Evolutionary conservation across 2,888 invertebrate species (phyloP).

Genomic region (Thereva unica): DNA sequence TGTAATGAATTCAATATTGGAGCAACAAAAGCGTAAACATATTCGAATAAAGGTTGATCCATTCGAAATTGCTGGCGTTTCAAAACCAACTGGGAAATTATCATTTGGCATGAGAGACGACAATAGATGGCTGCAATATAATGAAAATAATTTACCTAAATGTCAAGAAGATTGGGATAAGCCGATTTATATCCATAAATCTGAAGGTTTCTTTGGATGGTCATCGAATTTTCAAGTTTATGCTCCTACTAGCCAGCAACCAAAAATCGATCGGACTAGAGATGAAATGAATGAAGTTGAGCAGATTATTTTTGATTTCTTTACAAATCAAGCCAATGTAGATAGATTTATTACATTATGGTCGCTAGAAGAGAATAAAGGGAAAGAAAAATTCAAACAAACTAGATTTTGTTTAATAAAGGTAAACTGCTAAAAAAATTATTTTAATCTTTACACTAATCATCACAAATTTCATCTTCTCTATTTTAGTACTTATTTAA

Average conservation of each 20-base stretch:
- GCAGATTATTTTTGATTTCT: conserved; percentile 68
- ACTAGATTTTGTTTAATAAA: conserved; percentile 73
- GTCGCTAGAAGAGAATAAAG: conserved; percentile 84
- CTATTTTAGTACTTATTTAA: conserved; percentile 68
- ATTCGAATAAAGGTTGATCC: conserved; percentile 66
- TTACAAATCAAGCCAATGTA: conserved; percentile 68
- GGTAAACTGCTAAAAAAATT: conserved; percentile 57
- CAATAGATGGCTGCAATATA: conserved; percentile 76
- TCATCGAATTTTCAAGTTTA: conserved; percentile 64
- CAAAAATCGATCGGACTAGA: conserved; percentile 60
- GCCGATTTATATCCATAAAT: conserved; percentile 69
- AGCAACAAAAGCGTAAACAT: conserved; percentile 73
- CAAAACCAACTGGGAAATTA: conserved; percentile 49
- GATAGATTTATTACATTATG: conserved; percentile 72
- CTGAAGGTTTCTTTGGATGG: conserved; percentile 61
- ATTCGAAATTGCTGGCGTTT: conserved; percentile 56
- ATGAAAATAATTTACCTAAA: conserved; percentile 63
- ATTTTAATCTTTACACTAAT: background rate
- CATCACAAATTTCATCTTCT: conserved; percentile 5
- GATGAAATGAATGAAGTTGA: conserved; percentile 69
- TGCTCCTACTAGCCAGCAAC: conserved; percentile 70
- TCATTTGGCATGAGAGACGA: conserved; percentile 66
- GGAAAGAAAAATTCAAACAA: conserved; percentile 77
- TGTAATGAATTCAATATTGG: conserved; percentile 66
- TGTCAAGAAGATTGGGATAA: conserved; percentile 76